Conservation (phyloP, 2,888 invertebrate genomes). For the Acanthosepion lycidas region DNA sequence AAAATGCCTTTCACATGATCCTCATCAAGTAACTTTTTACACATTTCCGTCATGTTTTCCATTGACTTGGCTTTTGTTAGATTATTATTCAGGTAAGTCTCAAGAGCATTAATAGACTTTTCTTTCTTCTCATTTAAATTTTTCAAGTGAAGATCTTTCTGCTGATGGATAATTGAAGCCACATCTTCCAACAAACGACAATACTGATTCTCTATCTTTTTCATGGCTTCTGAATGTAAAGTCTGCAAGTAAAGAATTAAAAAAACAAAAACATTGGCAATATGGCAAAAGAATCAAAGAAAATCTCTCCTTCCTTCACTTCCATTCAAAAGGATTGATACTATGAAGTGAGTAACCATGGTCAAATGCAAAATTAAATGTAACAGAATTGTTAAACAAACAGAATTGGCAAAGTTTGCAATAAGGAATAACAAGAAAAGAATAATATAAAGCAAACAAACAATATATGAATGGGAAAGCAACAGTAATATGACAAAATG, state of each 20-base stretch:
- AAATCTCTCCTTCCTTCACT: too few species aligned
- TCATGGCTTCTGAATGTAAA: constrained; percentile 60
- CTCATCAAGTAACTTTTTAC: constrained; percentile 61
- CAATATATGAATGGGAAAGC: too few species aligned
- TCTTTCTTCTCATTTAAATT: constrained; percentile 54
- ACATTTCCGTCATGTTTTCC: constrained; percentile 58
- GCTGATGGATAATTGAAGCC: constrained; percentile 59
- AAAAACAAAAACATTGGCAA: background rate
- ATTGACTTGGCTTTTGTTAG: constrained; percentile 56
- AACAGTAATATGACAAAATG: too few species aligned
- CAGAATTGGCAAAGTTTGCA: too few species aligned
- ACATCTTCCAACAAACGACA: constrained; percentile 63
- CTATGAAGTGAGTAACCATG: too few species aligned
- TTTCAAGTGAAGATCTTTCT: constrained; percentile 57
- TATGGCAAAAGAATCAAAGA: background rate
- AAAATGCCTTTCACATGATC: constrained; percentile 59
- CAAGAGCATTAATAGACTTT: constrained; percentile 53
- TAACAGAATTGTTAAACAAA: too few species aligned
- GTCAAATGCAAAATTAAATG: too few species aligned
- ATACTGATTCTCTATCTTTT: constrained; percentile 65
- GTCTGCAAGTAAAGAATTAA: constrained; percentile 53
- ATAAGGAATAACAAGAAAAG: too few species aligned
- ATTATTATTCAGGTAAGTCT: constrained; percentile 58
- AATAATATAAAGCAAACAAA: too few species aligned
- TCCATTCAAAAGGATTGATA: too few species aligned